These are phyloP conservation scores for Pelecanoides urinatrix DNA, from an alignment of 2,113 vertebrate species.

Conservation along the genomic window DNA sequence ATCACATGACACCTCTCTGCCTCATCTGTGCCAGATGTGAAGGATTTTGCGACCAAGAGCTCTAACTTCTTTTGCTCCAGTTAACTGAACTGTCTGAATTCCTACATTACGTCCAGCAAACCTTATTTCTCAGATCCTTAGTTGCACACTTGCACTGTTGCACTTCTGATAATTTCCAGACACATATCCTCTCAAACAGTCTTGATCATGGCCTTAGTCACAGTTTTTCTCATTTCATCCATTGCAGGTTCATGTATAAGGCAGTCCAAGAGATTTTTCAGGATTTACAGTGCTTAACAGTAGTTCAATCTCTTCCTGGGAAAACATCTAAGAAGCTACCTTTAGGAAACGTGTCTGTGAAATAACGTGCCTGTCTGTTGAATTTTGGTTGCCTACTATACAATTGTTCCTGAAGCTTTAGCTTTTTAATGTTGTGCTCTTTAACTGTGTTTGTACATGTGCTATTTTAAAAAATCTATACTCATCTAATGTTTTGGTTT, in stretches of 20 bases:
- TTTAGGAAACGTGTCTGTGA: background rate
- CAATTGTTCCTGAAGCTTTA: background rate
- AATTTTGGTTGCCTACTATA: constrained; percentile 6
- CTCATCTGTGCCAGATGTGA: background rate
- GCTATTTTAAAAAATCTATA: background rate
- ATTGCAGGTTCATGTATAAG: background rate
- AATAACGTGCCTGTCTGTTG: constrained; percentile 9
- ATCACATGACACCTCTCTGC: background rate
- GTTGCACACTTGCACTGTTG: background rate
- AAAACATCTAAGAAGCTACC: background rate
- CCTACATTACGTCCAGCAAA: background rate
- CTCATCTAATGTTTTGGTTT: background rate
- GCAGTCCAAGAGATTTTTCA: background rate
- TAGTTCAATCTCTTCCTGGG: background rate
- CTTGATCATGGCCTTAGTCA: background rate
- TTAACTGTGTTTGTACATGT: constrained; percentile 12
- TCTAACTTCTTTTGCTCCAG: background rate
- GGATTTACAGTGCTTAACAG: background rate
- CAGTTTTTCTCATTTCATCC: background rate
- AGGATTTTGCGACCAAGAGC: background rate
- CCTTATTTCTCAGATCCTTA: background rate
- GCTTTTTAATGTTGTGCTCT: background rate
- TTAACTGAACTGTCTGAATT: background rate
- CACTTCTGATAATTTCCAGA: background rate
- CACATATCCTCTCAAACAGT: background rate